A percentile compares a stretch with the other conserved stretches of the same genome.
Evolutionary conservation across 2,113 vertebrate species (phyloP).

Genomic region (Cavia porcellus): DNA sequence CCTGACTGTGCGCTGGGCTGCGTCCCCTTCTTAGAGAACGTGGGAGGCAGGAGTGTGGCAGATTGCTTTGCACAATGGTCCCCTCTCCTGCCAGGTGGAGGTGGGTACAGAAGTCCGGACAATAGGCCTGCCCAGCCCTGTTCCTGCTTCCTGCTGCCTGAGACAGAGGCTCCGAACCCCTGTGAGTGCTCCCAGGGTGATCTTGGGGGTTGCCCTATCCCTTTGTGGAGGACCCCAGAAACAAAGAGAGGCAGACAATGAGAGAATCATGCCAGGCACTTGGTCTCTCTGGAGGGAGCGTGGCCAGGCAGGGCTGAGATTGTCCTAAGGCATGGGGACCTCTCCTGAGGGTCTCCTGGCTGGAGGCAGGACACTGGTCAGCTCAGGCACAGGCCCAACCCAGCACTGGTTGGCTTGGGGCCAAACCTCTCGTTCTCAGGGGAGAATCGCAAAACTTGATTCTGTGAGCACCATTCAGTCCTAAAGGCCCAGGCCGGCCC

Average conservation of each 20-base stretch:
- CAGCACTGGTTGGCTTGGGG: constrained; percentile 45
- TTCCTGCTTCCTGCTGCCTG: constrained; percentile 87
- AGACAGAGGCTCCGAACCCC: constrained; percentile 93
- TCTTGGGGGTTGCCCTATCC: constrained; percentile 89
- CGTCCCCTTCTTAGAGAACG: constrained; percentile 69
- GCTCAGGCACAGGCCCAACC: constrained; percentile 49
- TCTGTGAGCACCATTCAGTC: constrained; percentile 66
- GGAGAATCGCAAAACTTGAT: constrained; percentile 58
- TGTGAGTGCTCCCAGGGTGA: constrained; percentile 89
- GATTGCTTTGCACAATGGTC: constrained; percentile 92
- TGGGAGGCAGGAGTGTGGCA: constrained; percentile 86
- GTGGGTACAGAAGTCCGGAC: constrained; percentile 84
- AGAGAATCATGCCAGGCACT: constrained; percentile 93
- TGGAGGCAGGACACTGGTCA: constrained; percentile 76
- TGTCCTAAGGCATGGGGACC: constrained; percentile 88
- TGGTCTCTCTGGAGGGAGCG: constrained; percentile 86
- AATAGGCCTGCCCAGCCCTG: constrained; percentile 88
- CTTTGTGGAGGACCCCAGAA: constrained; percentile 86
- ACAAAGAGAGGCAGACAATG: constrained; percentile 89
- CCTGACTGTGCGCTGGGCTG: constrained; percentile 76
- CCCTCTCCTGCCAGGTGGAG: constrained; percentile 89
- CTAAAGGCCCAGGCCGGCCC: not conserved
- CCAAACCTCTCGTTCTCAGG: constrained; percentile 68
- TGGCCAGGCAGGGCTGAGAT: constrained; percentile 93
- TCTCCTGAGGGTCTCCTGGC: constrained; percentile 85